Evolutionary conservation across 2,113 vertebrate species (phyloP).

Genomic region (Chauna torquata): DNA sequence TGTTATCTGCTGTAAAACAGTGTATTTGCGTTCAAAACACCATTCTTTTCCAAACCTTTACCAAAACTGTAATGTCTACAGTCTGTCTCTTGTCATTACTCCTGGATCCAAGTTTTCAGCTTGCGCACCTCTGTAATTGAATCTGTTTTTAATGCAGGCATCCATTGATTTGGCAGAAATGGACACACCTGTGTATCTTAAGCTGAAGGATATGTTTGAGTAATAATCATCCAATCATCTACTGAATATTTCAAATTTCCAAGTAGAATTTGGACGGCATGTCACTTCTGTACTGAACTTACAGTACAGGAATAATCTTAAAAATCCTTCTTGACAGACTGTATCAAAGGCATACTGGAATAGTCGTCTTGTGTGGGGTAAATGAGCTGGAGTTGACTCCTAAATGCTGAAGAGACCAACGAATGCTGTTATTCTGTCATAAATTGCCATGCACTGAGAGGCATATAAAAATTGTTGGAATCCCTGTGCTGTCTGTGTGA

Average conservation of each 20-base stretch:
- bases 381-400: neutral
- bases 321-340: neutral
- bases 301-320: neutral
- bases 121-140: neutral
- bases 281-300: neutral
- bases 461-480: neutral
- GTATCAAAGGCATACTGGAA: neutral
- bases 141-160: neutral
- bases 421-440: neutral
- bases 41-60: neutral
- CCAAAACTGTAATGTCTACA: rapidly evolving
- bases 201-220: neutral
- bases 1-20: neutral
- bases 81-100: neutral
- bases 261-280: neutral
- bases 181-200: neutral
- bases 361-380: no score
- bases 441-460: neutral
- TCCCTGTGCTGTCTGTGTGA: neutral
- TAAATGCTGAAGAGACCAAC: neutral
- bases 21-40: neutral
- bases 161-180: neutral
- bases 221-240: neutral
- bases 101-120: neutral
- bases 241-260: neutral